phyloP scores from a whole-genome alignment of 2,888 invertebrate species.

The Axea sp. region DNA sequence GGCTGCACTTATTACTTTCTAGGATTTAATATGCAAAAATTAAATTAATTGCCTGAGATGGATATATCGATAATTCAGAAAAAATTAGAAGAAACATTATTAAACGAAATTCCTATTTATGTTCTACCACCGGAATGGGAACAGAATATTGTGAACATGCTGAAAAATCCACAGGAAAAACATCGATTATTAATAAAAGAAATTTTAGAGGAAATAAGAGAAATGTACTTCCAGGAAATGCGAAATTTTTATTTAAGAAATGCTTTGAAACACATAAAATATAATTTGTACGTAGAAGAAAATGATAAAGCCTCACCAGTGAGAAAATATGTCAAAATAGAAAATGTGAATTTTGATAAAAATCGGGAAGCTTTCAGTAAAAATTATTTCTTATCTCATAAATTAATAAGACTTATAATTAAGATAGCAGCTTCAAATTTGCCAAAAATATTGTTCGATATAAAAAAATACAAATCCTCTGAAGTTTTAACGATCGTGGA shows the following conservation, averaged over 20 bases:
- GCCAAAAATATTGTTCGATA: conserved; percentile 76
- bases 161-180: conserved; percentile 61
- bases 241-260: conserved; percentile 60
- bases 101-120: conserved; percentile 62
- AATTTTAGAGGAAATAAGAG: conserved; percentile 68
- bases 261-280: conserved; percentile 20
- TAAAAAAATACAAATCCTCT: conserved; percentile 66
- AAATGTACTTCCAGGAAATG: conserved; percentile 70
- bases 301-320: not conserved
- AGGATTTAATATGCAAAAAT: too few species aligned
- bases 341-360: conserved; percentile 58
- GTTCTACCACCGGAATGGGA: conserved; percentile 71
- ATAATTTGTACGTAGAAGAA: not conserved
- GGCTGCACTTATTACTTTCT: too few species aligned
- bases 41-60: too few species aligned
- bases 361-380: conserved; percentile 60
- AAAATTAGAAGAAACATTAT: too few species aligned
- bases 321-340: not conserved
- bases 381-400: conserved; percentile 71
- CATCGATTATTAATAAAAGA: conserved; percentile 65
- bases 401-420: conserved; percentile 68
- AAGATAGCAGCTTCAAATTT: conserved; percentile 75
- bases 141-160: conserved; percentile 69
- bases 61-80: too few species aligned
- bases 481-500: conserved; percentile 68